Evolutionary conservation across 2,888 invertebrate species (phyloP).

Genomic region (Ichneumoninae sp.): DNA sequence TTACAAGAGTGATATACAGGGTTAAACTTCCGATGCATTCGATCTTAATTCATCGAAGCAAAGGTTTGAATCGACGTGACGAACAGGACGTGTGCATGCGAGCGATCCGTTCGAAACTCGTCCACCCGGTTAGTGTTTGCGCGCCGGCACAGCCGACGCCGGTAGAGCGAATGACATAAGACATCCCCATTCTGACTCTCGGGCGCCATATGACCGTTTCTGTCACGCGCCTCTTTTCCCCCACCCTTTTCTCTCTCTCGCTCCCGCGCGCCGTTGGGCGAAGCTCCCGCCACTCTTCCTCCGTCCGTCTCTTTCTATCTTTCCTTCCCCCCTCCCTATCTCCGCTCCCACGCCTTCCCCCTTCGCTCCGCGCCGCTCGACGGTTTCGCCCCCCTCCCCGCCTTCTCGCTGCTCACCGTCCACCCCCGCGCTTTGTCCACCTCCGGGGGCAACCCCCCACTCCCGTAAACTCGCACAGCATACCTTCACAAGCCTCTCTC

Average conservation of each 20-base stretch:
- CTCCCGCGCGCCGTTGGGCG: constrained; percentile 15
- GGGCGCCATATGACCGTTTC: constrained; percentile 81
- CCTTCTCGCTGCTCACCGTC: constrained; percentile 41
- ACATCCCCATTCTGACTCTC: constrained; percentile 79
- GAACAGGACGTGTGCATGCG: background rate
- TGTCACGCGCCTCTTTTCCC: constrained; percentile 75
- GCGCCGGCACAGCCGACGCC: constrained; percentile 67
- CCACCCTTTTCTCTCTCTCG: constrained; percentile 31
- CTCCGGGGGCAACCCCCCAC: constrained; percentile 28
- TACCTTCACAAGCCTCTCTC: constrained; percentile 15
- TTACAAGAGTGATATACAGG: background rate
- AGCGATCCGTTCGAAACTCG: constrained; percentile 35
- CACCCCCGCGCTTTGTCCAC: constrained; percentile 63
- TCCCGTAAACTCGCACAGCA: constrained; percentile 32
- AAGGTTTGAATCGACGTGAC: background rate
- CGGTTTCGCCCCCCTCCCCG: constrained; percentile 22
- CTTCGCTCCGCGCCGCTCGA: constrained; percentile 56
- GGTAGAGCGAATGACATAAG: constrained; percentile 80
- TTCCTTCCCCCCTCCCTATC: constrained; percentile 50
- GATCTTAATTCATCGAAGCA: background rate
- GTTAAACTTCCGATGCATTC: background rate
- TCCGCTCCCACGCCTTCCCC: constrained; percentile 53
- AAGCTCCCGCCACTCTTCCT: constrained; percentile 65
- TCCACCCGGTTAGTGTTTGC: constrained; percentile 55
- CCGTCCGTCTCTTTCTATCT: constrained; percentile 70